Evolutionary conservation across 2,797 vertebrate species (phyloP).

Genomic region (Eutrigla gurnardus): DNA sequence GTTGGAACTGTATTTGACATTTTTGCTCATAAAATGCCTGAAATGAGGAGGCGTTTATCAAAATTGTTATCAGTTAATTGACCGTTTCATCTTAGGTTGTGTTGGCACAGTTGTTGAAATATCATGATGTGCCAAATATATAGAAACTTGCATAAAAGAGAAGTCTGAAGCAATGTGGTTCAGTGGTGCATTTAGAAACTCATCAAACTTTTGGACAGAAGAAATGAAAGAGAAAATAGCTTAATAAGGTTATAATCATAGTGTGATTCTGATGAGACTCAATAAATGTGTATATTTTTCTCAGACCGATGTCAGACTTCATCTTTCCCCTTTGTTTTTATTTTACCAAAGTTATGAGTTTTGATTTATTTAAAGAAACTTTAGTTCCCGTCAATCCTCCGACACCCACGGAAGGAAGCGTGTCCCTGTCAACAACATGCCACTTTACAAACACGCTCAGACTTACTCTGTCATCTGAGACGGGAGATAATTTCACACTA

Average conservation of each 20-base stretch:
- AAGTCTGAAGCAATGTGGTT: too few species aligned
- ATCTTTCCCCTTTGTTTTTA: background rate
- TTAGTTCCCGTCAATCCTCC: conserved; percentile 29
- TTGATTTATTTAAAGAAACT: conserved; percentile 13
- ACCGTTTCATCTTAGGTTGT: too few species aligned
- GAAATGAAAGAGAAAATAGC: background rate
- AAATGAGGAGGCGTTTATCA: background rate
- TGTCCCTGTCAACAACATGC: conserved; percentile 16
- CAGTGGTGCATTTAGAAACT: background rate
- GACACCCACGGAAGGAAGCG: conserved; percentile 17
- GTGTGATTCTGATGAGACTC: background rate
- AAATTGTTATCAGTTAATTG: background rate
- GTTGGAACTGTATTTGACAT: background rate
- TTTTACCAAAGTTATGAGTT: background rate
- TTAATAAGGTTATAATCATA: too few species aligned
- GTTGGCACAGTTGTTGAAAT: background rate
- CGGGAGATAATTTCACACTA: conserved; percentile 53
- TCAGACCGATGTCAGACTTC: background rate
- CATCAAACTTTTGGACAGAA: background rate
- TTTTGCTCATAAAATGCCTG: background rate
- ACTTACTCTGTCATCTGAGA: conserved; percentile 38
- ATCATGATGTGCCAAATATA: background rate
- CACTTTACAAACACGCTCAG: conserved; percentile 23
- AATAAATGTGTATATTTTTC: background rate
- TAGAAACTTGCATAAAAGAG: background rate